Evolutionary conservation across 2,113 vertebrate genomes (phyloP), one percentile per base, ranked within the genome.

Genomic region (Ochotona princeps): DNA sequence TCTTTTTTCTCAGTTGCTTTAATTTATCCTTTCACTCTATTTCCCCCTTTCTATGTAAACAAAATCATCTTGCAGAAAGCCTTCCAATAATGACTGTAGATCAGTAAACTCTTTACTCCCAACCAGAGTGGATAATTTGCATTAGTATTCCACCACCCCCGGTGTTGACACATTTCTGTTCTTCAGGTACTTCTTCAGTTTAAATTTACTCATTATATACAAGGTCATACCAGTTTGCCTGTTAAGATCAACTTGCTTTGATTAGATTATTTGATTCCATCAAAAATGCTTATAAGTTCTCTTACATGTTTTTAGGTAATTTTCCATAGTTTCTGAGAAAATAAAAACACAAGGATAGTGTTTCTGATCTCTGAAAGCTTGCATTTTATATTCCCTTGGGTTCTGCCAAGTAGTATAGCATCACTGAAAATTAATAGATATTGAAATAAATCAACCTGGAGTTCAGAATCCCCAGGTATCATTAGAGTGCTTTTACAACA

Each of bases 281-380:
- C 38, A 44, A 44, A 44, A 44, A 44, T 44, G 38, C 38, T 44
- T 44, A 44, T 44, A 44, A 44, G 38, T 44, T 44, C 38, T 44
- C 38, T 44, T 44, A 44, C 54, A 26, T 11, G 1, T 32, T 57
- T 74, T 0, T n/a, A 61, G 8, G 5, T 75, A 38, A 5, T 17
- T 57, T 60, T 2, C 9, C 47, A 1, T 1, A 54, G n/a, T 30
- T 83, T 26, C 25, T 76, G 30, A 70, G 20, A 79, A 80, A 65
- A 32, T 7, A 67, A 9, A 69, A 0, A 65, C 44, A 28, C 0
- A 25, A n/a, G 8, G 7, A 74, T 2, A 78, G 8, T 21, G 8
- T 61, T 66, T 73, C 28, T 73, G 10, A 26, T 32, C 32, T 26
- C 38, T 1, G 81, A 20, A 49, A 18, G 0, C 1, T 83, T 74